Base-by-base conservation (phyloP, 2,113 vertebrate species). In the Carassius auratus region DNA sequence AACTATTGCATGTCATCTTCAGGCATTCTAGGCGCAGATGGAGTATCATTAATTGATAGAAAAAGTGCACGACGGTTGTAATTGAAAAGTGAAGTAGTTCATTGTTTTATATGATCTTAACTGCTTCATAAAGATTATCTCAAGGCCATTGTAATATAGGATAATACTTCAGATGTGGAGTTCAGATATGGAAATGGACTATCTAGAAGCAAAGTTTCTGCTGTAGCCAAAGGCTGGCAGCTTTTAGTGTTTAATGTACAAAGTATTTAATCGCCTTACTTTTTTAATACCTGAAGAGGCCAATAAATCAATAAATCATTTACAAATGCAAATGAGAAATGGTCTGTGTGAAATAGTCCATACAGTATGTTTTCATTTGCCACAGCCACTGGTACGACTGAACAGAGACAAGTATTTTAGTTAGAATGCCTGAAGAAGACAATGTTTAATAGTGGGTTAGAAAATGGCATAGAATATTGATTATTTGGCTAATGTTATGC, bases 61-160 rank as follows among this genome's bases (percentile, higher is more conserved):
- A 23, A n/a, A 23, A n/a, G 19, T 38, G 26, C n/a, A 17, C 17
- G 13, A 1, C 12, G 1, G 30, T 8, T 73, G 19, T 59, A 73
- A 71, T 36, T 83, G 50, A 52, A 79, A 79, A 71, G 30, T 21
- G 12, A 71, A 52, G 45, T 55, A 71, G 26, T 82, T 36, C 23
- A 71, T 55, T 36, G 15, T 57, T 50, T 83, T 71, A 55, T 36
- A 19, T 38, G 14, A 55, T 83, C 68, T 73, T 17, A 73, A 42
- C 50, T 57, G 66, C 66, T 38, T 71, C 42, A 55, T 23, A 57
- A 73, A 59, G 66, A 73, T 83, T 38, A 73, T 17, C 36, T 73
- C 81, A 83, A 83, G 81, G 81, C 52, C 50, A 73, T 3, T 69
- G 62, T n/a, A 21, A 38, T 68, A 38, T 42, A 57, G 80, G 33